Conservation (phyloP, 2,113 vertebrate species). For the Pogonocichla stellata region DNA sequence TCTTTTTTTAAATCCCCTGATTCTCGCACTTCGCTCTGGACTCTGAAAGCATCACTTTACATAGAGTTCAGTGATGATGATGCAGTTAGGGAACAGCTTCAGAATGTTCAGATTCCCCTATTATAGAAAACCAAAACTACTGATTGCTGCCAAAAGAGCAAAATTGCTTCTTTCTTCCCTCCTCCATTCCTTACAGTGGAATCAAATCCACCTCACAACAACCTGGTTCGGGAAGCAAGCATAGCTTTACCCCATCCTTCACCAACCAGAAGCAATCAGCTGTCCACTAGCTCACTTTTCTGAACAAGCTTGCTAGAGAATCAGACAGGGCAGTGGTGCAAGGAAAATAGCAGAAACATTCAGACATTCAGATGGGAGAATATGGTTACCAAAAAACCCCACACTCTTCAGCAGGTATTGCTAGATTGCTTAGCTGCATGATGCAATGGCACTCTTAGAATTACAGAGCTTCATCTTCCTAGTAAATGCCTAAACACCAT, state of each 20-base stretch:
- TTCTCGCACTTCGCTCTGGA: background rate
- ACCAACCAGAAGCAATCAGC: background rate
- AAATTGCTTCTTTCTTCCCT: background rate
- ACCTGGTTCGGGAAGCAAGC: background rate
- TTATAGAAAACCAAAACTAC: background rate
- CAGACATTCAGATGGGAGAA: background rate
- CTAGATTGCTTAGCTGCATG: background rate
- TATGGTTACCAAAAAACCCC: fast-evolving
- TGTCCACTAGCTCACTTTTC: background rate
- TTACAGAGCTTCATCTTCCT: background rate
- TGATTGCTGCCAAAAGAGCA: background rate
- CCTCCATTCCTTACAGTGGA: fast-evolving
- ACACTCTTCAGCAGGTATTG: background rate
- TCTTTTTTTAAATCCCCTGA: background rate
- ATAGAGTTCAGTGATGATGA: background rate
- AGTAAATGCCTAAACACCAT: background rate
- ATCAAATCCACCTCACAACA: background rate
- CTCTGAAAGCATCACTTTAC: background rate
- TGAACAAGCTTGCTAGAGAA: background rate
- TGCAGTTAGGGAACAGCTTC: background rate
- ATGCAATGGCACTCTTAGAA: background rate
- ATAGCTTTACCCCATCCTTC: background rate
- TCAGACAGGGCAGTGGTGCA: background rate
- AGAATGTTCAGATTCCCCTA: background rate
- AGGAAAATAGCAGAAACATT: background rate